Evolutionary conservation across 30 jellyfish, hydroid and myxozoan species (phyloP).

Genomic region (Aurelia aurita): DNA sequence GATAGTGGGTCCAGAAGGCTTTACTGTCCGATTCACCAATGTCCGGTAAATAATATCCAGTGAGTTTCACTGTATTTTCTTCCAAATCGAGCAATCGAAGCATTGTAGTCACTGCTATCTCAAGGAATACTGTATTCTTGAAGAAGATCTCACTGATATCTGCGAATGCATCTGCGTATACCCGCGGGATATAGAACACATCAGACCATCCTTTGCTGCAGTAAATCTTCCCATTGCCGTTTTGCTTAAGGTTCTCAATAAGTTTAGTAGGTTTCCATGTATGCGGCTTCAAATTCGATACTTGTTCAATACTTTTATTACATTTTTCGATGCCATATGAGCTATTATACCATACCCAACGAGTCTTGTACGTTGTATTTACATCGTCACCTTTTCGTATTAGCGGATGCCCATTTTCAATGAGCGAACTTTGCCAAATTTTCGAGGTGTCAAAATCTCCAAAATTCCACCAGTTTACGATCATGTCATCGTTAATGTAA

Average conservation of each 20-base stretch:
- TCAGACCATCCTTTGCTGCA: constrained; percentile 97
- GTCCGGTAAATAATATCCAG: constrained; percentile 89
- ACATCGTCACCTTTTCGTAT: constrained; percentile 1
- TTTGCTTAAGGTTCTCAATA: constrained; percentile 31
- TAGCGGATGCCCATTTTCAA: constrained; percentile 69
- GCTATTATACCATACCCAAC: constrained; percentile 83
- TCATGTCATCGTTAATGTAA: constrained; percentile 86
- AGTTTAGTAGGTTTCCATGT: constrained; percentile 29
- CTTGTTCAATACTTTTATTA: constrained; percentile 39
- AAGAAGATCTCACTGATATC: constrained; percentile 68
- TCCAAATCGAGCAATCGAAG: constrained; percentile 68
- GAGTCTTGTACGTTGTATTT: constrained; percentile 18
- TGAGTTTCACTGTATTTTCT: constrained; percentile 65
- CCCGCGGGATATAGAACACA: constrained; percentile 81
- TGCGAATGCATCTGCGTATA: constrained; percentile 68
- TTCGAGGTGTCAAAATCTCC: constrained; percentile 50
- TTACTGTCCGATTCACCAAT: constrained; percentile 70
- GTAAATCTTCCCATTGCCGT: constrained; percentile 69
- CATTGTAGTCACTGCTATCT: constrained; percentile 87
- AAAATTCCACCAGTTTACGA: constrained; percentile 93
- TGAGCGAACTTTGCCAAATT: constrained; percentile 86
- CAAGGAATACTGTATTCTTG: constrained; percentile 73
- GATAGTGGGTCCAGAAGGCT: constrained; percentile 80
- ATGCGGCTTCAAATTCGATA: constrained; percentile 20
- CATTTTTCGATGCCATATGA: constrained; percentile 66